These are phyloP conservation scores for Anarrhichthys ocellatus DNA, from an alignment of 2,113 vertebrate species.

Conservation along the genomic window DNA sequence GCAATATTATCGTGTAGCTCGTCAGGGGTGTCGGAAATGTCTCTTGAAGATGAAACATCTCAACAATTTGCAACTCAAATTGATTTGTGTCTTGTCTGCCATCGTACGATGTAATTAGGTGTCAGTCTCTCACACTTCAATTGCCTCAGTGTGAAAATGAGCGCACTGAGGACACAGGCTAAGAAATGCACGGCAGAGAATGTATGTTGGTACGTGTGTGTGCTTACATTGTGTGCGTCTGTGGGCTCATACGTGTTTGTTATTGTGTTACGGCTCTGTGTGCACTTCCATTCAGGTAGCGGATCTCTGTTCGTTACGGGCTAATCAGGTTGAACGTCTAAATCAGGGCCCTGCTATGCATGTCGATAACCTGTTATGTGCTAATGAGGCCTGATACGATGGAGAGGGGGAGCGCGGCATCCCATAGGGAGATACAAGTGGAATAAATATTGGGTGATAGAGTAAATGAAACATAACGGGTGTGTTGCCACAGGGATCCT, in stretches of 20 bases:
- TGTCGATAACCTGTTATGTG: conserved; percentile 81
- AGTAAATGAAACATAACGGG: conserved; percentile 48
- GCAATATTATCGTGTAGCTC: not conserved
- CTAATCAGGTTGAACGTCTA: conserved; percentile 82
- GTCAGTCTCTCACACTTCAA: not conserved
- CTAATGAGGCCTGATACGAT: conserved; percentile 77
- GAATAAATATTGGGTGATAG: conserved; percentile 65
- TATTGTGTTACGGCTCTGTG: conserved; percentile 50
- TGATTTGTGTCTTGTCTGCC: not conserved
- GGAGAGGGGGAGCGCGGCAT: conserved; percentile 40
- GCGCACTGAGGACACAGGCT: not conserved
- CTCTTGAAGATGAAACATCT: conserved; percentile 11
- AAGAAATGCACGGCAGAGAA: not conserved
- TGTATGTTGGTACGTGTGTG: not conserved
- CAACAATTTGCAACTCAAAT: conserved; percentile 30
- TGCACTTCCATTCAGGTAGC: conserved; percentile 69
- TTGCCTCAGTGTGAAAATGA: conserved; percentile 21
- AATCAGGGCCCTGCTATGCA: conserved; percentile 81
- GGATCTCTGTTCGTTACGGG: conserved; percentile 70
- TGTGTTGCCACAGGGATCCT: conserved; percentile 35
- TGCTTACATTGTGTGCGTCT: conserved; percentile 29
- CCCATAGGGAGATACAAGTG: conserved; percentile 70
- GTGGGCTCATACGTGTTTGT: conserved; percentile 9
- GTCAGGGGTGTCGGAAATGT: not conserved
- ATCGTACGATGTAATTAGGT: conserved; percentile 17